phyloP scores from a whole-genome alignment of 2,797 vertebrate genomes.

The Macropus fuliginosus region DNA sequence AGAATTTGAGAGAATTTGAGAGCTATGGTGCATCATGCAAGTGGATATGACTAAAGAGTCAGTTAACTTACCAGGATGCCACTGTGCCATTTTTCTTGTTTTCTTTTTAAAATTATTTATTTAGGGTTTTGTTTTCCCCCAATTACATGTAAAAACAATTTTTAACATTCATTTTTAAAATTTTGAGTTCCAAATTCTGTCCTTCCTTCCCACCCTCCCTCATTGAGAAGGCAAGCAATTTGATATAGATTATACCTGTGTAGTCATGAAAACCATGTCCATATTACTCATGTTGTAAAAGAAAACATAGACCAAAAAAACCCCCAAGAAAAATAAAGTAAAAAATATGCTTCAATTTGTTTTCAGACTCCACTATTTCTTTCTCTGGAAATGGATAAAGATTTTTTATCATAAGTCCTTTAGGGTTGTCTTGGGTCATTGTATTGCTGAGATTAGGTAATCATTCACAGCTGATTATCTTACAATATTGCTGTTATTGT shows the following conservation, averaged over 20 bases:
- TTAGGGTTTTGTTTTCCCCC: neutral
- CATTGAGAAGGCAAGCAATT: neutral
- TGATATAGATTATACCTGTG: neutral
- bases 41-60: neutral
- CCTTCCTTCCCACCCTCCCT: neutral
- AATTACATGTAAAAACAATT: neutral
- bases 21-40: neutral
- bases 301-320: neutral
- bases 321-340: neutral
- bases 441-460: neutral
- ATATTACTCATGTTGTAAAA: neutral
- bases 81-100: neutral
- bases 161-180: neutral
- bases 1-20: neutral
- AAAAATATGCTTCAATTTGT: neutral
- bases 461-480: neutral
- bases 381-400: neutral
- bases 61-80: neutral
- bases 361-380: neutral
- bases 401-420: neutral
- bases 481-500: neutral
- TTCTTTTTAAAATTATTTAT: neutral
- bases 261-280: neutral
- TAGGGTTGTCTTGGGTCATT: neutral
- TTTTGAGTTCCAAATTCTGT: neutral